Percentiles rank a stretch among this genome's conserved stretches.
Evolutionary conservation across 2,797 vertebrate species (phyloP).

Genomic region (Propithecus deckenii): DNA sequence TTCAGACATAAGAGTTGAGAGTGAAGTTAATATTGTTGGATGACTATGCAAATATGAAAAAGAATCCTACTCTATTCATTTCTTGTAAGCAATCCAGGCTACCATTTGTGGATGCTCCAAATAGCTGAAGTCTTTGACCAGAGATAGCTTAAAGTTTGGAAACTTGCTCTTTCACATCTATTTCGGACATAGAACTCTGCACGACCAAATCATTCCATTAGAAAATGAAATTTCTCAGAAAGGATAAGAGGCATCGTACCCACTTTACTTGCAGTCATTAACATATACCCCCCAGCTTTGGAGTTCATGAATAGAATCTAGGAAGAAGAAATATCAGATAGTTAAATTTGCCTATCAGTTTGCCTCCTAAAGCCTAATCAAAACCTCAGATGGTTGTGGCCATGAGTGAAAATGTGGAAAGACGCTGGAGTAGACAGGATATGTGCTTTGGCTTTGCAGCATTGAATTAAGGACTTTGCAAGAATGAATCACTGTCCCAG

Average conservation of each 20-base stretch:
- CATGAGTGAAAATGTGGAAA: background rate
- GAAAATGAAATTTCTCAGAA: constrained; percentile 31
- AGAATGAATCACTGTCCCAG: background rate
- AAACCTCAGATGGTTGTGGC: background rate
- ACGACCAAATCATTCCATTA: constrained; percentile 1
- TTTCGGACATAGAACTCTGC: background rate
- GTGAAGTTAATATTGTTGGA: constrained; percentile 25
- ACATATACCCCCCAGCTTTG: background rate
- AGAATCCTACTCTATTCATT: background rate
- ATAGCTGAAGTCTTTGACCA: constrained; percentile 36
- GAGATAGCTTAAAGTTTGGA: constrained; percentile 16
- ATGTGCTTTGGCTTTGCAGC: background rate
- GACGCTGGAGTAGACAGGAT: background rate
- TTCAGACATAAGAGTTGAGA: background rate
- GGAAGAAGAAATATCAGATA: background rate
- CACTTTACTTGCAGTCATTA: background rate
- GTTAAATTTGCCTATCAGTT: background rate
- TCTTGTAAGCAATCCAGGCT: background rate
- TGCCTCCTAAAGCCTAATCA: background rate
- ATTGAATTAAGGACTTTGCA: background rate
- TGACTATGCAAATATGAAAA: constrained; percentile 39
- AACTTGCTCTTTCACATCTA: background rate
- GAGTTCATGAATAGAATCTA: background rate
- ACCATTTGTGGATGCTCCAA: constrained; percentile 34
- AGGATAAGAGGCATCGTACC: background rate